phyloP scores from a whole-genome alignment of 2,888 invertebrate genomes.

The Schizotus pectinicornis region DNA sequence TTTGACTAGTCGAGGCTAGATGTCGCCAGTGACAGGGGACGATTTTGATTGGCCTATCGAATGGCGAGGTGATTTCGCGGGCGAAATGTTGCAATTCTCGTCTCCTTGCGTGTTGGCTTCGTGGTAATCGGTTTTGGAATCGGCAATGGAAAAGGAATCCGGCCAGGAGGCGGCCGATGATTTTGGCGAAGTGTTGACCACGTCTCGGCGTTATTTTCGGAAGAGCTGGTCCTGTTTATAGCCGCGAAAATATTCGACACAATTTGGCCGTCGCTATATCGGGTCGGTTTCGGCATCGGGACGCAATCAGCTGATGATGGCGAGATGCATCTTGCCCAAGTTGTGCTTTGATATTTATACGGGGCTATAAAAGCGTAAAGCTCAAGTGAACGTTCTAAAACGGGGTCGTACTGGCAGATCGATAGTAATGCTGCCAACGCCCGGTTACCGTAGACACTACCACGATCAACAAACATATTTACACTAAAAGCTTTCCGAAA shows the following conservation, averaged over 20 bases:
- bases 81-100: too few relatives aligned
- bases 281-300: background rate
- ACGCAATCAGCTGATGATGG: conserved; percentile 17
- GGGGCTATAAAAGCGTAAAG: conserved; percentile 31
- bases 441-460: conserved; percentile 37
- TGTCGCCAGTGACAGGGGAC: too few relatives aligned
- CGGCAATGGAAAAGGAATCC: too few relatives aligned
- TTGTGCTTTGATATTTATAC: conserved; percentile 27
- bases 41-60: too few relatives aligned
- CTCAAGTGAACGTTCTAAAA: conserved; percentile 42
- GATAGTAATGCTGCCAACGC: conserved; percentile 45
- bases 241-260: conserved; percentile 2
- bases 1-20: too few relatives aligned
- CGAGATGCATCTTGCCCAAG: conserved; percentile 6
- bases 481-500: conserved; percentile 23
- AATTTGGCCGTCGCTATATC: conserved; percentile 5
- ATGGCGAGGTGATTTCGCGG: too few relatives aligned
- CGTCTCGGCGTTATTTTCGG: conserved; percentile 3
- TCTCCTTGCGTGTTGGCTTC: too few relatives aligned
- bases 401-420: conserved; percentile 43
- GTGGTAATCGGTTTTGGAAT: too few relatives aligned
- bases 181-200: too few relatives aligned
- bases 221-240: conserved; percentile 4
- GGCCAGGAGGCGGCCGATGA: too few relatives aligned
- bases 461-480: conserved; percentile 32